Conservation (phyloP, 2,797 vertebrate species). For the Eremophila alpestris region DNA sequence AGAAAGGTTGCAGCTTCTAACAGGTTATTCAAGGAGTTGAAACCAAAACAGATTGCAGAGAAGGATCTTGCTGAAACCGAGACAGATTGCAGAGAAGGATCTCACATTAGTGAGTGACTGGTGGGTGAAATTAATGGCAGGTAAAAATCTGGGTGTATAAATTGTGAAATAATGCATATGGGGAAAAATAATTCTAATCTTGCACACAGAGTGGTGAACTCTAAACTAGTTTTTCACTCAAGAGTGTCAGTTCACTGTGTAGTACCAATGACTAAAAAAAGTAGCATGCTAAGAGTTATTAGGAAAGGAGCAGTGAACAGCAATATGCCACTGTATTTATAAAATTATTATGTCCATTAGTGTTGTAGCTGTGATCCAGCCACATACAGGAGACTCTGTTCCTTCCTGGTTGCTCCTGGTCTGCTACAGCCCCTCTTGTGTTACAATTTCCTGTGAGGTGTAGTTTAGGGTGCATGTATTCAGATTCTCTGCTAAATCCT, state of each 20-base stretch:
- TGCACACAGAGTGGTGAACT: neutral
- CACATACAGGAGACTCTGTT: neutral
- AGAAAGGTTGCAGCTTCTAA: conserved; percentile 7
- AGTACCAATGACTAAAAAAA: neutral
- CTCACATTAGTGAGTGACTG: neutral
- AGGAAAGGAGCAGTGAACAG: neutral
- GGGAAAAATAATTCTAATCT: neutral
- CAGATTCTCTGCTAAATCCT: neutral
- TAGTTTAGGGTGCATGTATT: neutral
- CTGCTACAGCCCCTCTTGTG: neutral
- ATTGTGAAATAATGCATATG: neutral
- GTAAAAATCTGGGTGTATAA: neutral
- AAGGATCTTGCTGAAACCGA: neutral
- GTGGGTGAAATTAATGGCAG: neutral
- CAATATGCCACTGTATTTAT: neutral
- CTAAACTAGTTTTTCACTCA: neutral
- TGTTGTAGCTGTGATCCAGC: neutral
- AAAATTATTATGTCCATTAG: neutral
- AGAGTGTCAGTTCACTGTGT: neutral
- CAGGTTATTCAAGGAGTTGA: neutral
- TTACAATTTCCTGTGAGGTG: neutral
- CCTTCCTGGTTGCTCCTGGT: neutral
- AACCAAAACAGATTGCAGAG: neutral
- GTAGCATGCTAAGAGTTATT: neutral
- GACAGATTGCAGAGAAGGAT: neutral